Conservation (phyloP, 1,140 invertebrate species). For the Lepidurus arcticus region DNA sequence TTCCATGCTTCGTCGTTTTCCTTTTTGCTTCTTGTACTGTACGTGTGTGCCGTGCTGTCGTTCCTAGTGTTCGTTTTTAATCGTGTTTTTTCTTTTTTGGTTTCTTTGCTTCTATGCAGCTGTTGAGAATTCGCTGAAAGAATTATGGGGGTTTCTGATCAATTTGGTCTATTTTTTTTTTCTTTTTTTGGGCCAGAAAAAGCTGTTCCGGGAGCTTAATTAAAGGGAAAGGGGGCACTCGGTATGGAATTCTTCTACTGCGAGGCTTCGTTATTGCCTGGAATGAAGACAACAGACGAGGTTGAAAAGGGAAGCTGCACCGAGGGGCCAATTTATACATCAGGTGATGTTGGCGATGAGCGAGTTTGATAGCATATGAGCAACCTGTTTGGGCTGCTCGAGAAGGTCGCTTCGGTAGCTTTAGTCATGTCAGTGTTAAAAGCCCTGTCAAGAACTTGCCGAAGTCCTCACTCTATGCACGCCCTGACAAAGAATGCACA, state of each 20-base stretch:
- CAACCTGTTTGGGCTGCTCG: constrained; percentile 14
- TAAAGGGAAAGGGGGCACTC: not conserved
- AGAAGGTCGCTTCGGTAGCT: constrained; percentile 17
- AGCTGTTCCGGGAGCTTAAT: constrained; percentile 3
- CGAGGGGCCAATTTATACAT: constrained; percentile 21
- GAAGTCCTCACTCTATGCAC: constrained; percentile 18
- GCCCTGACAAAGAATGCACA: constrained; percentile 18
- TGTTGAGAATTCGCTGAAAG: not conserved
- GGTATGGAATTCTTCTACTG: not conserved
- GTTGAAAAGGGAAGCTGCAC: constrained; percentile 21
- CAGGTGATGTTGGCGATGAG: constrained; percentile 20
- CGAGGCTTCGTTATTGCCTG: not conserved
- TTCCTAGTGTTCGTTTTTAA: too few relatives aligned
- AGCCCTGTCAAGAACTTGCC: constrained; percentile 17
- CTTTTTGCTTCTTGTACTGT: not conserved
- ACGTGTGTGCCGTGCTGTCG: not conserved
- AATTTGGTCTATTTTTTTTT: not conserved
- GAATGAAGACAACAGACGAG: constrained; percentile 11
- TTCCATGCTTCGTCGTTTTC: not conserved
- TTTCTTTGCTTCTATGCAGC: too few relatives aligned
- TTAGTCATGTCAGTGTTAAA: constrained; percentile 22
- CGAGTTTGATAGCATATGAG: constrained; percentile 4
- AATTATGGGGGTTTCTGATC: not conserved
- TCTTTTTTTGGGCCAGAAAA: not conserved
- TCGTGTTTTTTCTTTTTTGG: too few relatives aligned